These are phyloP conservation scores for Tyto alba DNA, from an alignment of 2,113 vertebrate species.

Conservation along the genomic window DNA sequence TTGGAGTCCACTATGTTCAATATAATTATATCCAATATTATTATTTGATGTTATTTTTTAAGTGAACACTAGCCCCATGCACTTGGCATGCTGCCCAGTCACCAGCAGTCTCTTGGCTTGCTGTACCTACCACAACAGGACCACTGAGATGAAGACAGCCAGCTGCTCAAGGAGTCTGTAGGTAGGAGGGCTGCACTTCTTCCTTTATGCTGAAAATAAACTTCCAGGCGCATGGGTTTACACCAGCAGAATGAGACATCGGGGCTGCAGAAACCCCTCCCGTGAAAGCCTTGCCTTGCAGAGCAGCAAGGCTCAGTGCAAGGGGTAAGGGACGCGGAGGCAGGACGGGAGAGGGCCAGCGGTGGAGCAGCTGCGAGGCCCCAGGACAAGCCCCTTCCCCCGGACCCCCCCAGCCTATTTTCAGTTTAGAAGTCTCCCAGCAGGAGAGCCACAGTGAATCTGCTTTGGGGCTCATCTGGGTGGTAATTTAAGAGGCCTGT, in stretches of 20 bases:
- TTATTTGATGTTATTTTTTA: background rate
- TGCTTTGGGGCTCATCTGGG: background rate
- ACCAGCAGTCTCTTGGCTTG: background rate
- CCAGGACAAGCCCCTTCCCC: background rate
- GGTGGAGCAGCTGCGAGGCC: background rate
- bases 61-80: background rate
- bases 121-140: background rate
- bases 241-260: background rate
- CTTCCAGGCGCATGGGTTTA: background rate
- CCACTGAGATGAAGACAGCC: background rate
- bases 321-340: background rate
- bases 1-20: background rate
- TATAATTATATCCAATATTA: background rate
- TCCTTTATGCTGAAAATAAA: background rate
- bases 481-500: background rate
- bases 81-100: background rate
- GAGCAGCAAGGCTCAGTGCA: background rate
- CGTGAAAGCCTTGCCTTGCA: background rate
- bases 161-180: background rate
- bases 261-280: background rate
- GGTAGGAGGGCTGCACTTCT: background rate
- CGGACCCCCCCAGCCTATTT: background rate
- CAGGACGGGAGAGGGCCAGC: background rate
- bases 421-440: background rate
- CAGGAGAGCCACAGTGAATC: background rate